These are phyloP conservation scores for Acanthosepion pharaonis DNA, from an alignment of 2,888 invertebrate genomes.

Conservation along the genomic window DNA sequence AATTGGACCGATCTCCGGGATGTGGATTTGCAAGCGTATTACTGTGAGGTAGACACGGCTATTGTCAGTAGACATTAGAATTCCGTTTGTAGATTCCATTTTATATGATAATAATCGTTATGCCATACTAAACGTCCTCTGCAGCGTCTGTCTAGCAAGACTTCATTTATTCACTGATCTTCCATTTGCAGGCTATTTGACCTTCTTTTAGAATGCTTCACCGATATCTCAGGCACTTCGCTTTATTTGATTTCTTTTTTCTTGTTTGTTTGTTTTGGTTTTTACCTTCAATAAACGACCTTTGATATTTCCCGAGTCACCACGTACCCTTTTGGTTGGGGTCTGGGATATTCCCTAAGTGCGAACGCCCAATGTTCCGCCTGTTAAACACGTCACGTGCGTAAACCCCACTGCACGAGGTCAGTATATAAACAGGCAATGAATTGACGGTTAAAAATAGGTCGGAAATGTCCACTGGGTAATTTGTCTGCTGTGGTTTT, in stretches of 20 bases:
- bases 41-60: too few species aligned
- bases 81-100: too few species aligned
- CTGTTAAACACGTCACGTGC: conserved; percentile 10
- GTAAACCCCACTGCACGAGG: neutral
- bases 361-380: neutral
- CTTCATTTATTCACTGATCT: neutral
- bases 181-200: neutral
- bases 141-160: neutral
- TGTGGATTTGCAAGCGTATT: too few species aligned
- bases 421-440: neutral
- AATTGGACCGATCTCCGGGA: too few species aligned
- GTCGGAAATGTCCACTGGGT: neutral
- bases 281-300: neutral
- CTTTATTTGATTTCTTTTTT: neutral
- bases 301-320: neutral
- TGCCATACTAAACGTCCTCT: neutral
- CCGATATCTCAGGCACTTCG: neutral
- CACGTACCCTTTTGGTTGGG: neutral
- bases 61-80: too few species aligned
- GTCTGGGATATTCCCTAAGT: neutral
- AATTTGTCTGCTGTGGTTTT: neutral
- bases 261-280: neutral
- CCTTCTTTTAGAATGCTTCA: neutral
- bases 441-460: neutral
- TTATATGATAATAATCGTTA: too few species aligned